Evolutionary conservation across 2,888 invertebrate genomes (phyloP), one percentile per base, ranked within the genome.

Genomic region (Drosophila borealis): DNA sequence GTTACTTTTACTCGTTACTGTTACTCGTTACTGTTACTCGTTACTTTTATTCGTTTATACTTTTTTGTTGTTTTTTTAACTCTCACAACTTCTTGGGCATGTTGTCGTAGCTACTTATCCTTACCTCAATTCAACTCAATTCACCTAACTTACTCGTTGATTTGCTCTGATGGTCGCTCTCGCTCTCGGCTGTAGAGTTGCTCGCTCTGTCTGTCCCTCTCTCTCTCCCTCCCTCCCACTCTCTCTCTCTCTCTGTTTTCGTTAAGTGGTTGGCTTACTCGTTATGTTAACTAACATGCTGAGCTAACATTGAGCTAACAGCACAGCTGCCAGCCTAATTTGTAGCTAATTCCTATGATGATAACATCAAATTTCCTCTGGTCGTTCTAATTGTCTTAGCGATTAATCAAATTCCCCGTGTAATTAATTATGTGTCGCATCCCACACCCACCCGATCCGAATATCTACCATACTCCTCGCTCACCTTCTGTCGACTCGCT

Each of bases 271-370:
- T 19, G 13, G 45, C 74, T 56, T 46, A 51, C 49, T 13, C 34
- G 61, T 62, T 75, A 50, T 64, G 71, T 56, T 76, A 60, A 54
- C 46, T 77, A 77, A 77, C 70, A 56, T 62, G 49, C 55, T 61
- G 41, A 36, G 41, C 51, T 70, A 70, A 70, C 72, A 70, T 70
- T 61, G 56, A 56, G 59, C 65, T 74, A 71, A 73, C 70, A 51
- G 39, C 48, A 51, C 29, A 39, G 60, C 34, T 39, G 45, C 14
- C 37, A 55, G 42, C 19, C n/a, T 41, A 41, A 49, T n/a, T 44
- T 21, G 45, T 70, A 55, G 54, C 25, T 54, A 29, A 29, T 29
- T 29, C 8, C 29, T 65, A 21, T 37, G 29, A 44, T 34, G 54
- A 54, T 49, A 63, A 56, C 41, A 25, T 25, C 25, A 29, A 46